Evolutionary conservation across 2,888 invertebrate genomes (phyloP).

Genomic region (Pollenia griseotomentosa): DNA sequence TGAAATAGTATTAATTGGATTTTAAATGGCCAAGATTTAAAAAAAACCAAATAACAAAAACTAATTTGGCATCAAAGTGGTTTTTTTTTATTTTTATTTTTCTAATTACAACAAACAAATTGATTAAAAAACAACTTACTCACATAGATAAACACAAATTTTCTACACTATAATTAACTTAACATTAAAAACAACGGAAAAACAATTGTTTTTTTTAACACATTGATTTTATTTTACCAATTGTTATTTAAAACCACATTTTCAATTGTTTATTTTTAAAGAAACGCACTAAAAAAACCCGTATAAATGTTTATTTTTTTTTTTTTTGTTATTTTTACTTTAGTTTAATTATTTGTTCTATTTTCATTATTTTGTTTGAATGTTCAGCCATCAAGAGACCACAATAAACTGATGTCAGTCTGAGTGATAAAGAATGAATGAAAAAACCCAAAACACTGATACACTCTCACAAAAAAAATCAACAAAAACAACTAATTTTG

Average conservation of each 20-base stretch:
- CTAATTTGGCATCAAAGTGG: conserved; percentile 16
- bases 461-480: neutral
- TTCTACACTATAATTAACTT: conserved; percentile 11
- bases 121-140: neutral
- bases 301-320: neutral
- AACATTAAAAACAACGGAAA: neutral
- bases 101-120: conserved; percentile 1
- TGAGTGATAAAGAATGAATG: conserved; percentile 5
- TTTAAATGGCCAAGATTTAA: neutral
- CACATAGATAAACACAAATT: conserved; percentile 17
- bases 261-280: neutral
- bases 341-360: conserved; percentile 8
- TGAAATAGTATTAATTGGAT: conserved; percentile 22
- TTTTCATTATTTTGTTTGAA: conserved; percentile 31
- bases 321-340: conserved; percentile 12
- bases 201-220: conserved; percentile 11
- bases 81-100: neutral
- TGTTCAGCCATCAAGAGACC: conserved; percentile 57
- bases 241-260: conserved; percentile 38
- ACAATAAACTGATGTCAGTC: conserved; percentile 61
- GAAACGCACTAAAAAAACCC: conserved; percentile 15
- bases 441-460: conserved; percentile 1
- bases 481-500: neutral
- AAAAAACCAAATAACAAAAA: neutral
- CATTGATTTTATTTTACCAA: conserved; percentile 11